Evolutionary conservation across 2,888 invertebrate species (phyloP), one percentile per base, ranked within the genome.

Genomic region (Glomeris marginata): DNA sequence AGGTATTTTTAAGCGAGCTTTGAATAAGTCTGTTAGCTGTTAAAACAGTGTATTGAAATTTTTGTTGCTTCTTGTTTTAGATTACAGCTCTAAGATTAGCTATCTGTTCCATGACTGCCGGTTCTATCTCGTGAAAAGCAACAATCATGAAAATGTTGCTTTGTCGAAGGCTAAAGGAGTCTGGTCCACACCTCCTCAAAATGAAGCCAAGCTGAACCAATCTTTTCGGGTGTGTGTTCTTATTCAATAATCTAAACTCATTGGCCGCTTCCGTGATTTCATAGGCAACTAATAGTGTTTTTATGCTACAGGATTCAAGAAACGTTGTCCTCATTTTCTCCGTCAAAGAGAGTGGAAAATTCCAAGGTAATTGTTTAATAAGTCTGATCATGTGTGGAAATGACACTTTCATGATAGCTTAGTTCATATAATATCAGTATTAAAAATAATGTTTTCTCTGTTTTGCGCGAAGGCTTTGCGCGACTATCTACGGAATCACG

Each of bases 131-230:
- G 94, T 97, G 61, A 97, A 97, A 71, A 94, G 94, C 46, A 95
- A 94, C 69, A 97, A 97, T 70, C 84, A 86, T 52, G 95, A 97
- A 69, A 97, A 97, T 68, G 85, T 97, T 47, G 83, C 84, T 35
- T 67, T 97, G 52, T 90, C 94, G 1, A 97, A 97, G 69, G 84
- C 83, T 15, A 88, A 87, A 72, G 90, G 87, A 54, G 94, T 95
- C 3, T 97, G 95, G 97, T 94, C 95, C 2, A 97, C 97, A 2
- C 76, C 94, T 51, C 94, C 94, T 2, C 90, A 91, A 66, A 97
- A 97, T 69, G 95, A 97, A 72, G 81, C 86, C 1, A 90, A 92
- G 69, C 74, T 97, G 47, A 95, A 94, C 70, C 86, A 88, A 70
- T 94, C 95, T 0, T 92, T 81, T 62, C 79, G 81, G 60, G 68